Percentiles rank a stretch among this genome's conserved stretches.
These are phyloP conservation scores for Platypus cylindrus DNA, from an alignment of 2,888 invertebrate species.

Conservation along the genomic window DNA sequence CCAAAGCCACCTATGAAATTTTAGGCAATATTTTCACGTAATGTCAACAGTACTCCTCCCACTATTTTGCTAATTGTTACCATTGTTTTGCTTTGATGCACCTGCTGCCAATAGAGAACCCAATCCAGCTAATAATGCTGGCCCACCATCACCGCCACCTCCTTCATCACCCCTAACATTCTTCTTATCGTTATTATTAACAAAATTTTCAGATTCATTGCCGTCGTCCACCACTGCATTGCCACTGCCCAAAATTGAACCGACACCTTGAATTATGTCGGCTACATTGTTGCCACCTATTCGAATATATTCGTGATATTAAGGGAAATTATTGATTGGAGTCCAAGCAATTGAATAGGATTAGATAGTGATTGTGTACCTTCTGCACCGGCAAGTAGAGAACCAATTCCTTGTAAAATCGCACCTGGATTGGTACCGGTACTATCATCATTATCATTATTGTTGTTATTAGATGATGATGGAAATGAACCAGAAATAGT, in stretches of 20 bases:
- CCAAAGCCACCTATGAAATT: no score
- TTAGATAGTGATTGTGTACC: not conserved
- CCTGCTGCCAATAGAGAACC: conserved; percentile 12
- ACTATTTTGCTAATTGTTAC: no score
- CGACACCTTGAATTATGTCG: conserved; percentile 15
- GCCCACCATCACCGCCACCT: conserved; percentile 7
- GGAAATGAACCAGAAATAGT: conserved; percentile 16
- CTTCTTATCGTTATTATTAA: not conserved
- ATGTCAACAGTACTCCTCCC: no score
- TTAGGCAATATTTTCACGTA: no score
- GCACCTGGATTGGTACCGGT: conserved; percentile 7
- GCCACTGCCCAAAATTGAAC: conserved; percentile 12
- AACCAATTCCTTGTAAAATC: conserved; percentile 13
- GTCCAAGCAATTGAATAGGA: no score
- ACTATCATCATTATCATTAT: conserved; percentile 3
- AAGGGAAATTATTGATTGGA: no score
- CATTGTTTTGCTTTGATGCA: no score
- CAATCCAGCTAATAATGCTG: conserved; percentile 13
- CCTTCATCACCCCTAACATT: no score
- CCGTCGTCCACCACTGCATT: conserved; percentile 4
- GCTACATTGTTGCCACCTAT: conserved; percentile 6
- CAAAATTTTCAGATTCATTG: conserved; percentile 5
- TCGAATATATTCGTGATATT: no score
- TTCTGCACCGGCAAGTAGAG: conserved; percentile 7
- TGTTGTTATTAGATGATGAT: conserved; percentile 5